phyloP scores from a whole-genome alignment of 2,888 invertebrate species.

The Baronia brevicornis region DNA sequence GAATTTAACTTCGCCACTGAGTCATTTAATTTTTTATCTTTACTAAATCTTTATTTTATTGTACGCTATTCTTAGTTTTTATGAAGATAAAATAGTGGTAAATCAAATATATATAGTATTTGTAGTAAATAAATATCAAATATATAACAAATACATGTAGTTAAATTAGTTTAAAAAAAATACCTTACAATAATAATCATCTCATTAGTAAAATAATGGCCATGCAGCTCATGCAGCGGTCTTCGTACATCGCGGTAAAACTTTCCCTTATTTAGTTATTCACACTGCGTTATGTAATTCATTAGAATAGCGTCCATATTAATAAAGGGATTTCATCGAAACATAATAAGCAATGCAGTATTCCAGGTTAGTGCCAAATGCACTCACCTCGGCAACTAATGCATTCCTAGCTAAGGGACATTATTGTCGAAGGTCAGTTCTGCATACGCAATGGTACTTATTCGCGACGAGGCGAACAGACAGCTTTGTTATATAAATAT shows the following conservation, averaged over 20 bases:
- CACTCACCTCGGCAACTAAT: slow-evolving; percentile 33
- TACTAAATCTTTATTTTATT: no score
- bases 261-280: slow-evolving; percentile 56
- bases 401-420: slow-evolving; percentile 42
- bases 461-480: no score
- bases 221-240: slow-evolving; percentile 43
- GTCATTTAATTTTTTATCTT: no score
- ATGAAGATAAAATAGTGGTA: no score
- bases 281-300: slow-evolving; percentile 44
- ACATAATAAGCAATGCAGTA: slow-evolving; percentile 21
- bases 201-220: slow-evolving; percentile 28
- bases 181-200: no score
- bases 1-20: no score
- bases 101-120: no score
- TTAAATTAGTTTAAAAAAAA: no score
- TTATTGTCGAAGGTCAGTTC: slow-evolving; percentile 58
- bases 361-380: slow-evolving; percentile 38
- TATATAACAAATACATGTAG: no score
- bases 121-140: no score
- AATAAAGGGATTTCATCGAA: slow-evolving; percentile 26
- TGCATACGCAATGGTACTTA: slow-evolving; percentile 46
- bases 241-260: slow-evolving; percentile 51
- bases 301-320: slow-evolving; percentile 32
- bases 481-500: slow-evolving; percentile 19
- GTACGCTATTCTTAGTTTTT: no score